These are phyloP conservation scores for Callyntrura guangdongensis DNA, from an alignment of 2,888 invertebrate genomes.

Conservation along the genomic window DNA sequence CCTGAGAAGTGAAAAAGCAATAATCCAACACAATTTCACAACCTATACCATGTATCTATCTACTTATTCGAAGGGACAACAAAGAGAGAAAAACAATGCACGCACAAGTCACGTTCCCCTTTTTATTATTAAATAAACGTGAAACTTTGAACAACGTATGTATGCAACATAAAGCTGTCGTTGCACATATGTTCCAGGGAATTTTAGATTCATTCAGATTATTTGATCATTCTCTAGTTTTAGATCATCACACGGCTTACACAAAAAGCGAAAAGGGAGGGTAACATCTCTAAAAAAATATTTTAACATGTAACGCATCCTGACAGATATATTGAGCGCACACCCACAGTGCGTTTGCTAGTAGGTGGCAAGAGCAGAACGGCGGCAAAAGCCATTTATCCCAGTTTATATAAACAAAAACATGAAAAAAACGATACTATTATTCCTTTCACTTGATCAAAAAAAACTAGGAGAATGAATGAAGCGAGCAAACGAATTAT, in stretches of 20 bases:
- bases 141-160: neutral
- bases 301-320: conserved; percentile 37
- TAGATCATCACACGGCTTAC: conserved; percentile 29
- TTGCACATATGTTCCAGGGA: conserved; percentile 49
- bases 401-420: conserved; percentile 46
- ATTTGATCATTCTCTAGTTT: conserved; percentile 43
- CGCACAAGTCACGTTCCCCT: conserved; percentile 11
- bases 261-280: conserved; percentile 33
- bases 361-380: conserved; percentile 60
- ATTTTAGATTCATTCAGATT: conserved; percentile 45
- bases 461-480: conserved; percentile 42
- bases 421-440: neutral
- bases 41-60: neutral
- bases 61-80: neutral
- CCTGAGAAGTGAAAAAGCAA: conserved; percentile 47
- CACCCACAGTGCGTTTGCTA: conserved; percentile 47
- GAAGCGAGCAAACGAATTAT: conserved; percentile 10
- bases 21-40: conserved; percentile 9
- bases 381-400: conserved; percentile 38
- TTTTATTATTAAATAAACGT: conserved; percentile 29
- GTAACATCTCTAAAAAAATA: conserved; percentile 22
- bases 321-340: conserved; percentile 70
- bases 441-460: conserved; percentile 28
- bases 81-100: conserved; percentile 11
- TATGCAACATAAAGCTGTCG: neutral